Conservation (phyloP, 1,140 invertebrate genomes). For the Platorchestia sp. region DNA sequence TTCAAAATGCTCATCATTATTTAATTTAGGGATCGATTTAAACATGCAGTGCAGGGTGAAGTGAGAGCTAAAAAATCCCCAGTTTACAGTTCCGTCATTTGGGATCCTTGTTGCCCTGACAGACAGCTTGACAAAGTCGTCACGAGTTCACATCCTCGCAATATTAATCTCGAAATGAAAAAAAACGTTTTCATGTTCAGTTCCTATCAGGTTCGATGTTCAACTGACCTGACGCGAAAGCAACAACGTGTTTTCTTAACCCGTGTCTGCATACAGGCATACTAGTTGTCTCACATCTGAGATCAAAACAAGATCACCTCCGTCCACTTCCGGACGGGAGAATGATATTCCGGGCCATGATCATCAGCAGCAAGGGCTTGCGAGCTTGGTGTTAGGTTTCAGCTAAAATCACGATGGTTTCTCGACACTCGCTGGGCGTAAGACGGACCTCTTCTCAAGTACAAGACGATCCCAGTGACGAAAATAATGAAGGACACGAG, state of each 20-base stretch:
- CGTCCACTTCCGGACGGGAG: neutral
- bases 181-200: too few relatives aligned
- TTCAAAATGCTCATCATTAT: too few relatives aligned
- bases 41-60: too few relatives aligned
- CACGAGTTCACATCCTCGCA: too few relatives aligned
- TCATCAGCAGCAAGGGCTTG: neutral
- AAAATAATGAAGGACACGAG: neutral
- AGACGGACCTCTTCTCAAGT: constrained; percentile 3
- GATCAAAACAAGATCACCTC: neutral
- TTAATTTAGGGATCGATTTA: too few relatives aligned
- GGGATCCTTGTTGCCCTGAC: too few relatives aligned
- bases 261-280: neutral
- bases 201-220: too few relatives aligned
- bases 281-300: neutral
- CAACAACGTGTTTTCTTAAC: neutral
- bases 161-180: too few relatives aligned
- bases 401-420: neutral
- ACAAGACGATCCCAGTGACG: neutral
- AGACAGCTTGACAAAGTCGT: too few relatives aligned
- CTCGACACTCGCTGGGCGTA: neutral
- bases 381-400: neutral
- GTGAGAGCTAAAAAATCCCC: too few relatives aligned
- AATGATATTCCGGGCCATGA: neutral
- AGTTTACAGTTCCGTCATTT: too few relatives aligned
- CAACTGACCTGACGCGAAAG: neutral